Evolutionary conservation across 2,797 vertebrate genomes (phyloP), one percentile per base, ranked within the genome.

Genomic region (Aulostomus chinensis): DNA sequence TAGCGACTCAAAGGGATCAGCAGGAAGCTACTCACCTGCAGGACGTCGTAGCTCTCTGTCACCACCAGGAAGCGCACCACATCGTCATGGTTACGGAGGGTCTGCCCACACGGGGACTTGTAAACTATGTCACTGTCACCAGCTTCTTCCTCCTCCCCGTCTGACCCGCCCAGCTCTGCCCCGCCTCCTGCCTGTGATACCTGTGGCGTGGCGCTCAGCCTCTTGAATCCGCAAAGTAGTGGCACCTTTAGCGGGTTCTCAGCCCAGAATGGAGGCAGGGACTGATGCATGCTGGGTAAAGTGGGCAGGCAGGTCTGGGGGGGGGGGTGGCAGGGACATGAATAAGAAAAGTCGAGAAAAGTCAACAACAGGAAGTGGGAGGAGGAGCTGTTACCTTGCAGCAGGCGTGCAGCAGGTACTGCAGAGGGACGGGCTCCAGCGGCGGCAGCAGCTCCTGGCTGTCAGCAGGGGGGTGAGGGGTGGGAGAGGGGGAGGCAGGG

Each of bases 201-300:
- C 42, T 81, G 41, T 0, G 54, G 88, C 73, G 58, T 76, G 84
- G 15, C 87, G 0, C 88, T 91, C 48, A 88, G 78, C 38, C 97
- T 91, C 68, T 91, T 92, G 41, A 99, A 99, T 52, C 82, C 86
- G 22, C 86, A 93, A 11, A 92, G 66, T 45, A 95, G 67, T 1
- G 96, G 97, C 0, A 93, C 87, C 46, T 85, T 90, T 13, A 99
- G 81, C 0, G 96, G 96, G 75, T 97, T 97, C 78, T 91, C 89
- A 9, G 80, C 85, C 69, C 86, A 93, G 54, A 87, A 89, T 1
- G 28, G 50, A 2, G 77, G 61, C 2, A 42, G 68, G 18, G 34
- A 79, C 1, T 20, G 60, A 22, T 73, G 77, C 37, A 77, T 77
- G 39, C 53, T 84, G 51, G 64, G 58, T n/a, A 95, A 81, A 50